These are phyloP conservation scores for Halichoeres trimaculatus DNA, from an alignment of 2,113 vertebrate species.

Conservation along the genomic window DNA sequence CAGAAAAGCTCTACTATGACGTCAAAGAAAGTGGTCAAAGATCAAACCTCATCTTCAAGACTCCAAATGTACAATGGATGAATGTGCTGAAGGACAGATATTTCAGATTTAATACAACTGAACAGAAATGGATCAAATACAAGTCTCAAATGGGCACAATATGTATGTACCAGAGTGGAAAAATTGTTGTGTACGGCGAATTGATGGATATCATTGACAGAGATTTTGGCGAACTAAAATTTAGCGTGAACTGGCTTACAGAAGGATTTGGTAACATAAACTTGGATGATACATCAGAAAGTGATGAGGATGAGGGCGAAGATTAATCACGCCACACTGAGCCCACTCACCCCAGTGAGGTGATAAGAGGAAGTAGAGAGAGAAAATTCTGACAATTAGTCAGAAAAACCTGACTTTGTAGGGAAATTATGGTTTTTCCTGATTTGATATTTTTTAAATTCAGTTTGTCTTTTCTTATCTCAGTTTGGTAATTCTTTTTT, in stretches of 20 bases:
- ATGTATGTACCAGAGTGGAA: accelerated
- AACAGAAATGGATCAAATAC: neutral
- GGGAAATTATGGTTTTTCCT: too few relatives aligned
- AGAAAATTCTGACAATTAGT: too few relatives aligned
- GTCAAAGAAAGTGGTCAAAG: accelerated
- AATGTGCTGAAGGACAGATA: accelerated
- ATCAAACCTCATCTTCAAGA: neutral
- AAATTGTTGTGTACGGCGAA: accelerated
- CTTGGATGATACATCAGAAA: neutral
- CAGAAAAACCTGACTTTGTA: too few relatives aligned
- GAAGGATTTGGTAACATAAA: neutral
- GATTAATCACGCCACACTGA: too few relatives aligned
- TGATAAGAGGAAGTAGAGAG: too few relatives aligned
- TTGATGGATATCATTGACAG: accelerated
- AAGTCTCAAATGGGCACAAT: accelerated
- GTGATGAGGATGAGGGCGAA: neutral
- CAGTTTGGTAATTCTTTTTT: too few relatives aligned
- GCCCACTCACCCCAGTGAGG: too few relatives aligned
- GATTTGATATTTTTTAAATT: too few relatives aligned
- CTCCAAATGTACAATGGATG: neutral
- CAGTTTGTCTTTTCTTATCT: too few relatives aligned
- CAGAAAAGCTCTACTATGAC: neutral
- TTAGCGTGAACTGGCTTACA: neutral
- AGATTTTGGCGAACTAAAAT: neutral
- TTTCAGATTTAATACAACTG: accelerated